phyloP scores from a whole-genome alignment of 1,140 invertebrate genomes.

The Microplitis demolitor region DNA sequence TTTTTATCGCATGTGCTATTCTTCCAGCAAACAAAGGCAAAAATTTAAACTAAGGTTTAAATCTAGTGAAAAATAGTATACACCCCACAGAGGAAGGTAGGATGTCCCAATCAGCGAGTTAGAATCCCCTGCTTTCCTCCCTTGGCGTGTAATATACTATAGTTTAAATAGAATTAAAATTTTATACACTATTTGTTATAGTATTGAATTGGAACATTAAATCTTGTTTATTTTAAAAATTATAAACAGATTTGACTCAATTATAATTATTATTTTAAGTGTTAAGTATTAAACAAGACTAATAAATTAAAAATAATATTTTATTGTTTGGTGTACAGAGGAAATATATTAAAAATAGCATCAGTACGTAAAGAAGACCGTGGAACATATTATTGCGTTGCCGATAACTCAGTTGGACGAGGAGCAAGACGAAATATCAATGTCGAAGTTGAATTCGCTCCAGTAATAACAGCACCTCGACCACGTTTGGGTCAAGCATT shows the following conservation, averaged over 20 bases:
- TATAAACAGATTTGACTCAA: not conserved
- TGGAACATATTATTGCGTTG: constrained; percentile 92
- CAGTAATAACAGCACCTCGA: constrained; percentile 81
- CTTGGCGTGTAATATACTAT: too few relatives aligned
- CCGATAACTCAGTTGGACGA: constrained; percentile 87
- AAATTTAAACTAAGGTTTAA: too few relatives aligned
- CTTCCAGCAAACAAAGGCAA: too few relatives aligned
- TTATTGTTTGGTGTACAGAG: constrained; percentile 63
- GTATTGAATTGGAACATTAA: too few relatives aligned
- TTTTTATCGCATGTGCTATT: too few relatives aligned
- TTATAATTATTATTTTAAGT: not conserved
- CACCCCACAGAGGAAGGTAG: too few relatives aligned
- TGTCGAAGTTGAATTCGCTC: constrained; percentile 86
- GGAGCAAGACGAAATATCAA: constrained; percentile 85
- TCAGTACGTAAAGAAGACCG: constrained; percentile 84
- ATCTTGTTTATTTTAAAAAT: too few relatives aligned
- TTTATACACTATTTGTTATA: too few relatives aligned
- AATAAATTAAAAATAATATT: not conserved
- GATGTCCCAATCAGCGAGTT: too few relatives aligned
- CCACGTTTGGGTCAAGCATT: constrained; percentile 84
- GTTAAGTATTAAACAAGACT: not conserved
- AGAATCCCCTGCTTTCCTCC: too few relatives aligned
- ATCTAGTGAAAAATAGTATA: too few relatives aligned
- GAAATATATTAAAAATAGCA: constrained; percentile 82
- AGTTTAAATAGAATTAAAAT: too few relatives aligned